Conservation (phyloP, 2,797 vertebrate genomes). For the Fundulus diaphanus region DNA sequence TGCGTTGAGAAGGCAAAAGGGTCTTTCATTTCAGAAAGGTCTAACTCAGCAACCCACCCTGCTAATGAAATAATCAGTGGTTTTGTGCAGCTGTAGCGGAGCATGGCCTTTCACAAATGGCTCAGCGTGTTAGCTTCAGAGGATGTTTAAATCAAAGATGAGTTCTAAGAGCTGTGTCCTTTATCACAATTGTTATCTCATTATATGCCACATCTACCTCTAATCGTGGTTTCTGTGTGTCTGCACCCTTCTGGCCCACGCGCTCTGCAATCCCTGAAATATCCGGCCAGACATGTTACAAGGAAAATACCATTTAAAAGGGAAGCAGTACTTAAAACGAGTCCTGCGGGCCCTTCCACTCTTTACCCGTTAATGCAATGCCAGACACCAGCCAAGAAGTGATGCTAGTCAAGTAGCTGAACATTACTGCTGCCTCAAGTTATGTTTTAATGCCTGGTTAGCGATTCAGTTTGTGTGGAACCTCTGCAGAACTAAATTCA, state of each 20-base stretch:
- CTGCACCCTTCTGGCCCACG: constrained; percentile 34
- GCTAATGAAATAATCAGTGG: constrained; percentile 18
- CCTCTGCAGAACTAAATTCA: neutral
- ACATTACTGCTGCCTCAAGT: neutral
- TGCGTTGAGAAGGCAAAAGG: constrained; percentile 13
- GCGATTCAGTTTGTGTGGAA: neutral
- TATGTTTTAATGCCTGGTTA: constrained; percentile 1
- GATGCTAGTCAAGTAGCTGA: constrained; percentile 31
- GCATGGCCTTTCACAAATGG: constrained; percentile 5
- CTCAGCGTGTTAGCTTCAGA: constrained; percentile 24
- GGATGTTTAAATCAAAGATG: constrained; percentile 30
- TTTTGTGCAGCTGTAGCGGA: constrained; percentile 22
- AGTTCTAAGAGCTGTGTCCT: constrained; percentile 28
- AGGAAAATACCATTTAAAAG: constrained; percentile 15
- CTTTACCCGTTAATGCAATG: constrained; percentile 35
- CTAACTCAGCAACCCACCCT: constrained; percentile 11
- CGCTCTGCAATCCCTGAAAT: constrained; percentile 26
- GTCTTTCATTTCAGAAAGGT: constrained; percentile 8
- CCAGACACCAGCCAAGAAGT: constrained; percentile 16
- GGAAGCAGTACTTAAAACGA: constrained; percentile 16
- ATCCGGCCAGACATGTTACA: constrained; percentile 46
- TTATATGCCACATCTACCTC: constrained; percentile 63
- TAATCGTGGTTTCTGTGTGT: constrained; percentile 30
- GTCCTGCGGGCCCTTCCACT: constrained; percentile 52
- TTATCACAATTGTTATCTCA: constrained; percentile 33